A percentile compares a stretch with the other conserved stretches of the same genome.
Conservation (phyloP, 2,888 invertebrate genomes). For the Amiota communis region DNA sequence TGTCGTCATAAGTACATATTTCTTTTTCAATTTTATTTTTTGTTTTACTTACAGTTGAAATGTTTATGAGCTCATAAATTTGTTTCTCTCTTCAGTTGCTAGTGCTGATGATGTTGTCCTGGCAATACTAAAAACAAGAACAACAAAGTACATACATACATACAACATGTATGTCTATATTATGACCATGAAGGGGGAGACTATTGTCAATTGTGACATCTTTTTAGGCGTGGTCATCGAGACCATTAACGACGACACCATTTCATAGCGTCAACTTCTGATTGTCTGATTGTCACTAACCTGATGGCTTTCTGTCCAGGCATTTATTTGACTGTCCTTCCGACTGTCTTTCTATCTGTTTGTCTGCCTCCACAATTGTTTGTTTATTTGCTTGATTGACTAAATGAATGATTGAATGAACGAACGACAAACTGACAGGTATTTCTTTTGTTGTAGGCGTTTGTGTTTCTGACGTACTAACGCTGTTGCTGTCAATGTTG, state of each 20-base stretch:
- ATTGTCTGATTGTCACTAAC: neutral
- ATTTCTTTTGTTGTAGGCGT: conserved; percentile 3
- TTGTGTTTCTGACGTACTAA: neutral
- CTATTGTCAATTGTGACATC: neutral
- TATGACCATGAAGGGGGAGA: neutral
- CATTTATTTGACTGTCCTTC: neutral
- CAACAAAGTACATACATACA: neutral
- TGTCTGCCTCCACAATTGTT: neutral
- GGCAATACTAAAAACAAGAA: neutral
- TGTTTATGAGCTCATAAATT: conserved; percentile 66
- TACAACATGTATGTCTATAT: neutral
- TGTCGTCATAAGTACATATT: conserved; percentile 49
- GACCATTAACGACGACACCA: conserved; percentile 17
- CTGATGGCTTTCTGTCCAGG: neutral
- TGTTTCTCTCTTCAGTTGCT: conserved; percentile 16
- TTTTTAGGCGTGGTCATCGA: conserved; percentile 14
- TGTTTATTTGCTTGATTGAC: neutral
- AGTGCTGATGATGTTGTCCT: neutral
- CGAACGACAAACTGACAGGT: neutral
- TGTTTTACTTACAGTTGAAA: conserved; percentile 48
- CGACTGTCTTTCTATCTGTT: conserved; percentile 7
- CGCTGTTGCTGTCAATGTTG: neutral
- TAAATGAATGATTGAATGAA: conserved; percentile 16
- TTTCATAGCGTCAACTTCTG: neutral
- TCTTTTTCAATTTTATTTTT: too few species aligned